Percentiles rank a stretch among this genome's conserved stretches.
phyloP scores from a whole-genome alignment of 2,113 vertebrate species.

The Pygathrix nemaeus region DNA sequence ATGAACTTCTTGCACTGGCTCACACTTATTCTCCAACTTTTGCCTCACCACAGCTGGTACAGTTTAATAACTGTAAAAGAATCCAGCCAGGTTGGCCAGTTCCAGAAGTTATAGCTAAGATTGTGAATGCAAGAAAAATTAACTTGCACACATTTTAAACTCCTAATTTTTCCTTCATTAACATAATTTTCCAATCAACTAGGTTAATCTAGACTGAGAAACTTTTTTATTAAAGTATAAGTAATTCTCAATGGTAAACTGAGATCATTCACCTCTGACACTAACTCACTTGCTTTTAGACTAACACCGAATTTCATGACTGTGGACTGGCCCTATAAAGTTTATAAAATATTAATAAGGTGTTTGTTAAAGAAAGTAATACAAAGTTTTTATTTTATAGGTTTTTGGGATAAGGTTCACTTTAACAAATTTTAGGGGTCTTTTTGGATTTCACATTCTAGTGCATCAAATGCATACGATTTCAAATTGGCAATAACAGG shows the following conservation, averaged over 20 bases:
- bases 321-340: background rate
- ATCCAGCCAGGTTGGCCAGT: background rate
- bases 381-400: constrained; percentile 31
- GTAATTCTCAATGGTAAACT: constrained; percentile 24
- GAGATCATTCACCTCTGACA: background rate
- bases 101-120: background rate
- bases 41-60: background rate
- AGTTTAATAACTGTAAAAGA: background rate
- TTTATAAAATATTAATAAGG: constrained; percentile 60
- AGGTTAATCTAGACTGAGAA: constrained; percentile 13
- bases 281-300: constrained; percentile 43
- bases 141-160: background rate
- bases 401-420: background rate
- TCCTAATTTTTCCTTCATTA: constrained; percentile 6
- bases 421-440: background rate
- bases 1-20: background rate
- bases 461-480: background rate
- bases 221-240: constrained; percentile 39
- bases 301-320: constrained; percentile 44
- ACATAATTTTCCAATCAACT: constrained; percentile 3
- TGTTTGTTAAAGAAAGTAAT: constrained; percentile 28
- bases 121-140: background rate
- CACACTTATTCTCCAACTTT: background rate
- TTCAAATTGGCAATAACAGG: background rate
- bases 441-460: background rate